These are phyloP conservation scores for Riparia riparia DNA, from an alignment of 2,113 vertebrate species.

Conservation along the genomic window DNA sequence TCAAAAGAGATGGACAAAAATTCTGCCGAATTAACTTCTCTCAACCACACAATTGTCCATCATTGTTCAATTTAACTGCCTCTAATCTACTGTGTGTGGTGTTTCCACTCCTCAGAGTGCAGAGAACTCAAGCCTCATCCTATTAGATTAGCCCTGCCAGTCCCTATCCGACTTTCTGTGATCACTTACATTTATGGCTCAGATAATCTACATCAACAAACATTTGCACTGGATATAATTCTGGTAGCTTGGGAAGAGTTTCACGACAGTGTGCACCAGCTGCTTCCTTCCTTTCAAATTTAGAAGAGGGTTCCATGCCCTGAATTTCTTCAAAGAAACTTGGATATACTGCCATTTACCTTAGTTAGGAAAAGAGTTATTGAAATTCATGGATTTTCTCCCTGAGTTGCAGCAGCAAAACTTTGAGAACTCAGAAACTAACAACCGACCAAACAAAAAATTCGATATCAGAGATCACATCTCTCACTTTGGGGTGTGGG, in stretches of 20 bases:
- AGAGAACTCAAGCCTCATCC: neutral
- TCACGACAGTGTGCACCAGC: neutral
- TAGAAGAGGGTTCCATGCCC: neutral
- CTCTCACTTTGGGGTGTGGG: neutral
- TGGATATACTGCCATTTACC: neutral
- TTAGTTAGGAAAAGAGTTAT: neutral
- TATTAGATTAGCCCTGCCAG: neutral
- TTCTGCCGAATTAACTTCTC: neutral
- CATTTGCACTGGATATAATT: neutral
- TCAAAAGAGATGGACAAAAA: neutral
- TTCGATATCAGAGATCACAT: neutral
- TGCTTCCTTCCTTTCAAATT: fast-evolving
- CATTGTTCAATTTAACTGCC: neutral
- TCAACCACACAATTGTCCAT: neutral
- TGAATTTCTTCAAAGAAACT: neutral
- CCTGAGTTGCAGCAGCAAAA: neutral
- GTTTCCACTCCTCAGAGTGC: neutral
- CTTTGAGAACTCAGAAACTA: neutral
- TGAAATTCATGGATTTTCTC: neutral
- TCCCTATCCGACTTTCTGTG: neutral
- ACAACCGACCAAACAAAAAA: fast-evolving
- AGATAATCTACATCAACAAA: neutral
- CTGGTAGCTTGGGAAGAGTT: neutral
- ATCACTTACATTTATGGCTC: neutral
- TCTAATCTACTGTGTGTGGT: neutral